These are phyloP conservation scores for Potorous gilbertii DNA, from an alignment of 2,797 vertebrate species.

Conservation along the genomic window DNA sequence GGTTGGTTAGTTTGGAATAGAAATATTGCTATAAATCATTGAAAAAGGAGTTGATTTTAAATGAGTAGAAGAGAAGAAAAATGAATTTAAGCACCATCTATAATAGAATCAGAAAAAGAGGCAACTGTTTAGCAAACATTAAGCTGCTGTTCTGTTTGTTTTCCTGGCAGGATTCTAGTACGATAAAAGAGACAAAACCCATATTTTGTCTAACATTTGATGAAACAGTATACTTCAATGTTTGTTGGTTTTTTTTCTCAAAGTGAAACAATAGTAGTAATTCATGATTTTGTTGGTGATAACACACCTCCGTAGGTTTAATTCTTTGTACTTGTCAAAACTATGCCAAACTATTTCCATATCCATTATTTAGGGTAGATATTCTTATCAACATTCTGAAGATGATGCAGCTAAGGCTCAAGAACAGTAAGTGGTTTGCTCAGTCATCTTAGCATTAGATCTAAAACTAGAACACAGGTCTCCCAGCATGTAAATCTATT, in stretches of 20 bases:
- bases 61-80: not conserved
- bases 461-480: not conserved
- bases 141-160: not conserved
- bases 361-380: conserved; percentile 41
- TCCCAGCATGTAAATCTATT: not conserved
- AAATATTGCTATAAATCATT: not conserved
- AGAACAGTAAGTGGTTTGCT: not conserved
- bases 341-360: not conserved
- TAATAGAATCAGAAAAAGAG: not conserved
- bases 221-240: not conserved
- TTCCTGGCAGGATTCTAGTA: not conserved
- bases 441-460: not conserved
- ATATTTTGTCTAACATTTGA: not conserved
- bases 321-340: conserved; percentile 37
- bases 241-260: not conserved
- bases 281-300: conserved; percentile 8
- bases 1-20: not conserved
- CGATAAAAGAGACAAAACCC: not conserved
- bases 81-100: not conserved
- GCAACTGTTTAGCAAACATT: not conserved
- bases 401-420: not conserved
- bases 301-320: not conserved
- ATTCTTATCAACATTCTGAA: not conserved
- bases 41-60: not conserved
- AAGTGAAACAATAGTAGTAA: conserved; percentile 20